A percentile compares a stretch with the other conserved stretches of the same genome.
phyloP scores from a whole-genome alignment of 1,140 invertebrate species.

The Trachymyrmex cornetzi region DNA sequence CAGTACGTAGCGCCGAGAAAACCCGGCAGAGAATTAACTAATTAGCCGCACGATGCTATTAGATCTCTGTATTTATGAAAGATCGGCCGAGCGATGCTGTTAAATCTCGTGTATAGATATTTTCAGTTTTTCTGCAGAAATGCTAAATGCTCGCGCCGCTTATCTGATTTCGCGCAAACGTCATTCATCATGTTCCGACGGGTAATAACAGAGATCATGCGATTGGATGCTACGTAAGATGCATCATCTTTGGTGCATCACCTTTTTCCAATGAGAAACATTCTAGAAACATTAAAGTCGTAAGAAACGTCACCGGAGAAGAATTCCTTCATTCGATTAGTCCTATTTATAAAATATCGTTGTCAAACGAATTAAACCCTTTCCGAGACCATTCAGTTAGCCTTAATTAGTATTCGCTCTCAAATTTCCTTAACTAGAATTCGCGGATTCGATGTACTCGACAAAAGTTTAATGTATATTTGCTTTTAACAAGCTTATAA shows the following conservation, averaged over 20 bases:
- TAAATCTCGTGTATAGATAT: not conserved
- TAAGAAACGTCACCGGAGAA: not conserved
- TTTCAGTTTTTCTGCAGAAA: constrained; percentile 1
- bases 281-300: not conserved
- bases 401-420: too few relatives aligned
- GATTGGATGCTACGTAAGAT: constrained; percentile 5
- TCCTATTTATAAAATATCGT: not conserved
- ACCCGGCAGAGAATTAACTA: not conserved
- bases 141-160: not conserved
- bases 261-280: constrained; percentile 19
- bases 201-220: constrained; percentile 8
- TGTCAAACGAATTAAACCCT: too few relatives aligned
- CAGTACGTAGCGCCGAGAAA: not conserved
- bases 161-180: constrained; percentile 41
- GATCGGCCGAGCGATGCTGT: not conserved
- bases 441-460: too few relatives aligned
- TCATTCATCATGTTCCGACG: constrained; percentile 6
- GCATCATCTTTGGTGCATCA: constrained; percentile 31
- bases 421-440: too few relatives aligned
- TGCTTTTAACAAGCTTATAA: too few relatives aligned
- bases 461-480: too few relatives aligned
- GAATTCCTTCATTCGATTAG: not conserved
- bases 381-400: too few relatives aligned
- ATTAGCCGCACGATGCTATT: not conserved
- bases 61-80: not conserved